Evolutionary conservation across 1,140 invertebrate species (phyloP).

Genomic region (Globodera rostochiensis): DNA sequence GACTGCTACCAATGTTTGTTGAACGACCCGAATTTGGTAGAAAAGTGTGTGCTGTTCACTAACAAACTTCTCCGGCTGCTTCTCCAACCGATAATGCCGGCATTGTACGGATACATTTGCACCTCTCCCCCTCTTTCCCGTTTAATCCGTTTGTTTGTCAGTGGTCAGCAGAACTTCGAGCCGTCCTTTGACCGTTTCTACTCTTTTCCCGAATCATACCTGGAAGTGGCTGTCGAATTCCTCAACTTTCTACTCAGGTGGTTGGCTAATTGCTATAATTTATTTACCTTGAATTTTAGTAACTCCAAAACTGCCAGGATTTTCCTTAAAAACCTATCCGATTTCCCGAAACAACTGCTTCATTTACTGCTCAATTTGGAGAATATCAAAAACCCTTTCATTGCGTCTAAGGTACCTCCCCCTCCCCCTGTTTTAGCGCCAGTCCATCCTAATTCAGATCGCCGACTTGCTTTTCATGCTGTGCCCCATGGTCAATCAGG

Average conservation of each 20-base stretch:
- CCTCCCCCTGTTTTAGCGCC: background rate
- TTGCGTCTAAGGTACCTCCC: conserved; percentile 79
- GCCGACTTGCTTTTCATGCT: conserved; percentile 91
- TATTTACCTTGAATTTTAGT: conserved; percentile 75
- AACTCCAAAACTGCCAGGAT: conserved; percentile 73
- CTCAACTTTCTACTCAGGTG: conserved; percentile 52
- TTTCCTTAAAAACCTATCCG: conserved; percentile 77
- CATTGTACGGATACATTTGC: conserved; percentile 49
- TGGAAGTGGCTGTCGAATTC: conserved; percentile 64
- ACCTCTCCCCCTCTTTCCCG: background rate
- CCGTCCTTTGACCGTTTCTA: conserved; percentile 80
- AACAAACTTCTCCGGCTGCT: conserved; percentile 55
- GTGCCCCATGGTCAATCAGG: conserved; percentile 79
- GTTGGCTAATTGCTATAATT: conserved; percentile 22
- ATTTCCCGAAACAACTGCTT: conserved; percentile 83
- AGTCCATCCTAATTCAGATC: conserved; percentile 46
- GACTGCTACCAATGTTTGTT: conserved; percentile 47
- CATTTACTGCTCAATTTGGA: conserved; percentile 84
- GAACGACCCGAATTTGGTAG: conserved; percentile 38
- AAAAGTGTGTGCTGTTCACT: conserved; percentile 44
- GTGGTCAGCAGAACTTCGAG: conserved; percentile 31
- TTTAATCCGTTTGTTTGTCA: background rate
- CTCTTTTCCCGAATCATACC: conserved; percentile 78
- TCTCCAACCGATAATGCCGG: conserved; percentile 39
- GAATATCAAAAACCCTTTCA: conserved; percentile 90